Evolutionary conservation across 2,888 invertebrate genomes (phyloP).

Genomic region (Apodemia duryi): DNA sequence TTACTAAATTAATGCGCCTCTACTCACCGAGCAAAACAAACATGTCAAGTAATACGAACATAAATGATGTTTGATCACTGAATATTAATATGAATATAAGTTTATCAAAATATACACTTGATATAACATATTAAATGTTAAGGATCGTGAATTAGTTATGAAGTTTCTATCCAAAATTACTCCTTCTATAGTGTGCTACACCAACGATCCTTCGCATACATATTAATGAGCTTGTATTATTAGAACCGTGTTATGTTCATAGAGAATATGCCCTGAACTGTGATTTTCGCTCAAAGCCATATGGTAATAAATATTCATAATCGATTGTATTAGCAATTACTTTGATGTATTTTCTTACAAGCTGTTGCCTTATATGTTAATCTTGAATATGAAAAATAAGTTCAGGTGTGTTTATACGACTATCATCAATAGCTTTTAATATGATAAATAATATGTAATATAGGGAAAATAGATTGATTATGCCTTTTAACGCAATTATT

Average conservation of each 20-base stretch:
- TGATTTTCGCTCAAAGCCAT: slow-evolving; percentile 42
- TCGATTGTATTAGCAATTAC: slow-evolving; percentile 12
- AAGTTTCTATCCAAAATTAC: slow-evolving; percentile 62
- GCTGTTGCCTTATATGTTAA: slow-evolving; percentile 29
- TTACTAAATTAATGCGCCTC: neutral
- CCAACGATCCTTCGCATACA: slow-evolving; percentile 47
- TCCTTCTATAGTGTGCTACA: slow-evolving; percentile 55
- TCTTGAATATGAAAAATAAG: slow-evolving; percentile 27
- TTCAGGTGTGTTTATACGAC: neutral
- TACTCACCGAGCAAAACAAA: neutral
- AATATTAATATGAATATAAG: slow-evolving; percentile 13
- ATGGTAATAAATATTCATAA: slow-evolving; percentile 40
- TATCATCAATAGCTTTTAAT: neutral
- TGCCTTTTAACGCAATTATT: no score
- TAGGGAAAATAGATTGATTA: no score
- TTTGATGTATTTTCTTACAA: neutral
- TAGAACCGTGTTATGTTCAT: slow-evolving; percentile 44
- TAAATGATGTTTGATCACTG: slow-evolving; percentile 9
- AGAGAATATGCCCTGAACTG: slow-evolving; percentile 38
- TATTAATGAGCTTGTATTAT: slow-evolving; percentile 65
- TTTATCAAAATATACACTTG: slow-evolving; percentile 8
- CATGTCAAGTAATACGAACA: neutral
- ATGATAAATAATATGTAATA: no score
- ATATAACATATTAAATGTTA: slow-evolving; percentile 49
- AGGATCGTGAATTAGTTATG: slow-evolving; percentile 68